Evolutionary conservation across 2,113 vertebrate species (phyloP).

Genomic region (Eupsittula cactorum): DNA sequence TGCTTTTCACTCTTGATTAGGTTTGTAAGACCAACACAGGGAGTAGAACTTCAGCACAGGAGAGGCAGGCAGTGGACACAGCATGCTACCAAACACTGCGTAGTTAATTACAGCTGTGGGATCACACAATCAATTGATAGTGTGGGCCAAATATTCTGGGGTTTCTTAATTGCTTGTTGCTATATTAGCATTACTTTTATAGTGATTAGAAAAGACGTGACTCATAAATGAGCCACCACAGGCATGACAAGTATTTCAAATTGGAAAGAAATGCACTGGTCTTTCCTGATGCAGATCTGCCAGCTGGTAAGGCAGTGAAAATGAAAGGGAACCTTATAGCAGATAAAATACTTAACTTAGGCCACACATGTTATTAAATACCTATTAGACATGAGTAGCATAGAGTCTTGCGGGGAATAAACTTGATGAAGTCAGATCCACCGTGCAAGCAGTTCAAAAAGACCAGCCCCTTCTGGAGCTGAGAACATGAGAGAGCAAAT

Average conservation of each 20-base stretch:
- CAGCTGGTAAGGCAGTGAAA: background rate
- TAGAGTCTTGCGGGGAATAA: background rate
- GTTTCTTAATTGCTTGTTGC: slow-evolving; percentile 12
- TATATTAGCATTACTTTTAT: background rate
- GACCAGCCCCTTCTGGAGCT: background rate
- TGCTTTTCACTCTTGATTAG: background rate
- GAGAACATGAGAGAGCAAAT: background rate
- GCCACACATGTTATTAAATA: background rate
- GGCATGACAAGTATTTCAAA: slow-evolving; percentile 24
- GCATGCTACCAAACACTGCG: background rate
- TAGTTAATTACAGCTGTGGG: slow-evolving; percentile 11
- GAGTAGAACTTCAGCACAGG: background rate
- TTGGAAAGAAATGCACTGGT: background rate
- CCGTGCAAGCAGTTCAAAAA: rapidly evolving
- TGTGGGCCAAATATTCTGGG: background rate
- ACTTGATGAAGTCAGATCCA: background rate
- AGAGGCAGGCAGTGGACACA: background rate
- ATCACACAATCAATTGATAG: background rate
- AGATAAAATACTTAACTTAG: background rate
- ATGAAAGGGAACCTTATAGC: background rate
- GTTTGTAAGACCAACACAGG: background rate
- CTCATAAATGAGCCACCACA: slow-evolving; percentile 15
- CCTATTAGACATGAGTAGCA: background rate
- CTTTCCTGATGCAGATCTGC: background rate
- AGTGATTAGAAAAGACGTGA: slow-evolving; percentile 20